Conservation (phyloP, 92 coral and sea anemone genomes). For the Parazoanthus darwini region DNA sequence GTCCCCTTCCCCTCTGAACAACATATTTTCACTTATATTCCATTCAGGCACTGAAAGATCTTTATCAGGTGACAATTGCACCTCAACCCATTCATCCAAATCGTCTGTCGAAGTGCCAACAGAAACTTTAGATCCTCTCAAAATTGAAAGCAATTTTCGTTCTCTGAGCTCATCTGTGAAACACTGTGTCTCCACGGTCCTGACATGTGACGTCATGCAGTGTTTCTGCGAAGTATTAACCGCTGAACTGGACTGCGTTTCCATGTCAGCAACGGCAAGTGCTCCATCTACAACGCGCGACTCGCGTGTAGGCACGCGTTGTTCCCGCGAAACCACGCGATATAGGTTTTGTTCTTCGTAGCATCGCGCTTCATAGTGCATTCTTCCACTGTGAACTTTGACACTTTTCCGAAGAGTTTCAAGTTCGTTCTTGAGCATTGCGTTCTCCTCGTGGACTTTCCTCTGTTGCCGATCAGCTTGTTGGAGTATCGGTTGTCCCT, state of each 20-base stretch:
- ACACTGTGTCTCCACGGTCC: constrained; percentile 21
- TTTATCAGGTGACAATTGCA: constrained; percentile 24
- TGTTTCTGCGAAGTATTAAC: too few species aligned
- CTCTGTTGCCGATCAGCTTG: constrained; percentile 43
- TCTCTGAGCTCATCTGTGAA: constrained; percentile 7
- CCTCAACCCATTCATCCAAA: constrained; percentile 42
- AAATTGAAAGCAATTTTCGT: background rate
- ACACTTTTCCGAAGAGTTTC: constrained; percentile 66
- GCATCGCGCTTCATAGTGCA: constrained; percentile 60
- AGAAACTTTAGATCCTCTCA: constrained; percentile 35
- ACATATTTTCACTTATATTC: constrained; percentile 64
- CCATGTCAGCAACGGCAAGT: background rate
- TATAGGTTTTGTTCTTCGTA: constrained; percentile 45
- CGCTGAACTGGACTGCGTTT: constrained; percentile 17
- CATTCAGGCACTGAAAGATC: constrained; percentile 50
- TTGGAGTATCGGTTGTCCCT: constrained; percentile 50
- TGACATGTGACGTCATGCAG: background rate
- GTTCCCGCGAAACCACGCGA: constrained; percentile 41
- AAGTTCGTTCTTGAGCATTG: constrained; percentile 48
- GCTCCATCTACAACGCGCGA: constrained; percentile 45
- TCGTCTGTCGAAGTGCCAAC: constrained; percentile 69
- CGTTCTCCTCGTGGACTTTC: constrained; percentile 53
- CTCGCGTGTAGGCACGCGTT: constrained; percentile 35
- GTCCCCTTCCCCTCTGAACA: constrained; percentile 64
- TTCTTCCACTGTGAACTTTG: constrained; percentile 54